These are phyloP conservation scores for Neodiprion virginianus DNA, from an alignment of 1,140 invertebrate species.

Conservation along the genomic window DNA sequence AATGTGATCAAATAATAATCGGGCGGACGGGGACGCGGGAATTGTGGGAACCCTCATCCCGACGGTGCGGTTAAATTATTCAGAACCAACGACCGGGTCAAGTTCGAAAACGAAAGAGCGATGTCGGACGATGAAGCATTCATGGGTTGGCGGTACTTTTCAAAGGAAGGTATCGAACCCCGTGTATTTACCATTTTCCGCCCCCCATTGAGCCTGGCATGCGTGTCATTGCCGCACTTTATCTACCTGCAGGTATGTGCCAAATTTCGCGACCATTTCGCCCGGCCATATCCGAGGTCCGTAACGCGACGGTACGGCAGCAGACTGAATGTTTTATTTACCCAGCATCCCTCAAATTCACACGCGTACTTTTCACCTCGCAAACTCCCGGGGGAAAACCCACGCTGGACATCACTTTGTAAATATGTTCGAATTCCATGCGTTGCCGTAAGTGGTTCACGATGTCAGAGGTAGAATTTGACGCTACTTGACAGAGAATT, in stretches of 20 bases:
- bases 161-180: not conserved
- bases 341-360: constrained; percentile 13
- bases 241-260: too few species aligned
- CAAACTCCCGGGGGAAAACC: not conserved
- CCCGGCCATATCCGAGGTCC: not conserved
- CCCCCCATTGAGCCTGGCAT: not conserved
- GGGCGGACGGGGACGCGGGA: not conserved
- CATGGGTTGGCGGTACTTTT: not conserved
- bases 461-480: too few species aligned
- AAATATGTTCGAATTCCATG: too few species aligned
- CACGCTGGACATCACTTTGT: too few species aligned
- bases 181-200: not conserved
- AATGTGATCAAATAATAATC: too few species aligned
- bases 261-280: constrained; percentile 8
- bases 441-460: too few species aligned
- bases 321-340: constrained; percentile 10
- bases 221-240: not conserved
- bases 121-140: not conserved
- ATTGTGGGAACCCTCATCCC: not conserved
- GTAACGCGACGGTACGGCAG: not conserved
- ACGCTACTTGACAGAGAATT: too few species aligned
- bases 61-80: not conserved
- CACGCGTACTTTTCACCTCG: constrained; percentile 1
- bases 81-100: not conserved
- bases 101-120: constrained; percentile 1